Evolutionary conservation across 2,888 invertebrate species (phyloP).

Genomic region (Oscheius onirici): DNA sequence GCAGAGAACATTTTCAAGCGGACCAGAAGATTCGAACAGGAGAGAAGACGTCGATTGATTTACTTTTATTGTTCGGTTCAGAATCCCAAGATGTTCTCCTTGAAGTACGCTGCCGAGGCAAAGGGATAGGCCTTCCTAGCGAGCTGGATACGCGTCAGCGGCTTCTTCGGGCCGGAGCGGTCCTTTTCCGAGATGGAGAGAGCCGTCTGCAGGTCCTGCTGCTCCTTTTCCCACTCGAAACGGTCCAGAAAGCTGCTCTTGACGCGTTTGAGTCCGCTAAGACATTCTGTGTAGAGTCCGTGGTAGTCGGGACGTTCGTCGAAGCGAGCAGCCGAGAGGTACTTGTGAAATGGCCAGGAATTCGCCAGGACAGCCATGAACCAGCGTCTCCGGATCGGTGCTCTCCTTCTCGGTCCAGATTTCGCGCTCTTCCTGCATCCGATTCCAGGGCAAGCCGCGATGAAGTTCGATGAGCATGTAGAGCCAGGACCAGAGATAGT

Average conservation of each 20-base stretch:
- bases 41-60: not conserved
- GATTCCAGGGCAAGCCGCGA: constrained; percentile 51
- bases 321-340: constrained; percentile 41
- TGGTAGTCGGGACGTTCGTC: constrained; percentile 51
- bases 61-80: constrained; percentile 29
- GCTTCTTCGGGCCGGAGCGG: constrained; percentile 35
- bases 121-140: constrained; percentile 60
- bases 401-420: constrained; percentile 40
- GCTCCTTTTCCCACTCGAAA: constrained; percentile 44
- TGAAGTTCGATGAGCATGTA: constrained; percentile 56
- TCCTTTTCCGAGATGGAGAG: constrained; percentile 43
- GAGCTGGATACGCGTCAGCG: constrained; percentile 35
- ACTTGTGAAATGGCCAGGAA: constrained; percentile 46
- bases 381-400: constrained; percentile 33
- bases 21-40: too few species aligned
- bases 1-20: too few species aligned
- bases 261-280: constrained; percentile 46
- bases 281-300: constrained; percentile 50
- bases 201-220: constrained; percentile 42
- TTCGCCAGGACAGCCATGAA: constrained; percentile 46
- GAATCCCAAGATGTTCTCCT: constrained; percentile 48
- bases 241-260: constrained; percentile 46
- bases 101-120: constrained; percentile 44
- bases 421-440: constrained; percentile 46
- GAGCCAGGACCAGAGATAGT: constrained; percentile 57